Base-by-base conservation (phyloP, 2,113 vertebrate species). In the Danio rerio region DNA sequence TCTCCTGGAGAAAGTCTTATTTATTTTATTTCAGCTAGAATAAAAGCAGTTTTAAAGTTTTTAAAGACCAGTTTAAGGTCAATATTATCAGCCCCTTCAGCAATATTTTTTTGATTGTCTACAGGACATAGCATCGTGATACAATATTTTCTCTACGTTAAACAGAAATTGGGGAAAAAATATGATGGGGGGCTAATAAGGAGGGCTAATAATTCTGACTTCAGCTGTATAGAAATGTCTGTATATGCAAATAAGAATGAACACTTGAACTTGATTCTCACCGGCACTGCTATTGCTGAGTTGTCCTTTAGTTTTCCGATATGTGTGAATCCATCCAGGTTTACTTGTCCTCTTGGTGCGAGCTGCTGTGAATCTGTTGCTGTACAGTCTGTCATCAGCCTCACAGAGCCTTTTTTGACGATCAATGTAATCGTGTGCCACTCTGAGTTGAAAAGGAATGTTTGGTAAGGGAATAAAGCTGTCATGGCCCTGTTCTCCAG, bases 371-470 rank as follows among this genome's bases (percentile, higher is more conserved):
- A 88, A 53, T 94, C 94, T 50, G 95, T 81, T 87, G 81, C 90
- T 45, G 90, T 88, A 68, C 96, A 98, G 89, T 98, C 95, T 70
- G 97, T 87, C 7, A 92, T 95, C 76, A 98, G 95, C 1, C 92
- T 93, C 5, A 95, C 91, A 0, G 89, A 92, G 16, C 42, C 89
- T 75, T 88, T 93, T 84, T 94, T 94, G 83, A 97, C 93, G 0
- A 94, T 93, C 63, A 98, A 92, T 87, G 95, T 92, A 80, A 97
- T 70, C 52, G 92, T 94, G 89, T 98, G 96, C 95, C 96, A 97
- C 12, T 93, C 92, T 15, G 96, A 95, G 85, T 96, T 93, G 87
- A 97, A 98, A 43, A 98, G 91, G 83, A 92, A 94, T 13, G 92
- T 89, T 79, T 95, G 83, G 53, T 91, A 89, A 13, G 92, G 86